Percentiles rank a stretch among this genome's conserved stretches.
Conservation (phyloP, 2,888 invertebrate genomes). For the Cephus rjabovi region DNA sequence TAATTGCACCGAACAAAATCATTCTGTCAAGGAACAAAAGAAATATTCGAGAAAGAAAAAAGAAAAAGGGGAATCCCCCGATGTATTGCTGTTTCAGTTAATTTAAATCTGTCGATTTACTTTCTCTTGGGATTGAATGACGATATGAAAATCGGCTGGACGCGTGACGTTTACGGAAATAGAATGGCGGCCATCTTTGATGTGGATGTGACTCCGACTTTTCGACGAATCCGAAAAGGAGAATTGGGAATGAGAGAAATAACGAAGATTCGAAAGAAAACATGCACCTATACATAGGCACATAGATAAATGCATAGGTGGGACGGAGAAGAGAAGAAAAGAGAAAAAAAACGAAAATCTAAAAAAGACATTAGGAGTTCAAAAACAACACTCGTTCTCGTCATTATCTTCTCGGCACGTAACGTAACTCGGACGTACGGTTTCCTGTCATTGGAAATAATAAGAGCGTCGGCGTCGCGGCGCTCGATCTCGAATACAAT, state of each 20-base stretch:
- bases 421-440: slow-evolving; percentile 4
- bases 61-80: background rate
- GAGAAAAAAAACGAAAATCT: background rate
- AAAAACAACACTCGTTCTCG: background rate
- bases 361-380: slow-evolving; percentile 1
- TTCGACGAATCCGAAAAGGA: background rate
- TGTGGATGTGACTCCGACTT: background rate
- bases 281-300: background rate
- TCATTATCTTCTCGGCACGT: slow-evolving; percentile 7
- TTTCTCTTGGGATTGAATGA: background rate
- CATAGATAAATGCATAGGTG: background rate
- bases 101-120: background rate
- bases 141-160: background rate
- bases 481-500: background rate
- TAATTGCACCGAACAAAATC: too few species aligned
- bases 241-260: background rate
- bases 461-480: background rate
- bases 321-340: background rate
- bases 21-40: too few species aligned
- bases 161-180: background rate
- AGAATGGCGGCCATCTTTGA: background rate
- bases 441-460: background rate
- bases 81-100: background rate
- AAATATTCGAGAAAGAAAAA: background rate
- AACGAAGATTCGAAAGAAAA: background rate